These are phyloP conservation scores for Pediacus dermestoides DNA, from an alignment of 2,888 invertebrate genomes.

Conservation along the genomic window DNA sequence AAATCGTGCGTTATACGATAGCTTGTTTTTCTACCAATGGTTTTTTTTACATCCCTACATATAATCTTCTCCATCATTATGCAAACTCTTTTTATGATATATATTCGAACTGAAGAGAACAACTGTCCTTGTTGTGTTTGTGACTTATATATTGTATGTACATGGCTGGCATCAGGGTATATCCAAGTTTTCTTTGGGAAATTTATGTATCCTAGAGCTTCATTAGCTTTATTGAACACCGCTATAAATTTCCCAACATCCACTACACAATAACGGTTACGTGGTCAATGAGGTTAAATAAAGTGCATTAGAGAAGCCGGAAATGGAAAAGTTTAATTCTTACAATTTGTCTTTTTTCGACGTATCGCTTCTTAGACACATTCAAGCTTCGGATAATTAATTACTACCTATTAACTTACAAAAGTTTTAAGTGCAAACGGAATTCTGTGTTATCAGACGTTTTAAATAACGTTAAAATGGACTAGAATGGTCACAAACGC, in stretches of 20 bases:
- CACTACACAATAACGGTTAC: conserved; percentile 46
- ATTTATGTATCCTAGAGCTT: conserved; percentile 46
- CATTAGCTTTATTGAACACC: conserved; percentile 50
- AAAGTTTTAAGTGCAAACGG: conserved; percentile 17
- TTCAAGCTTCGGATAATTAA: conserved; percentile 33
- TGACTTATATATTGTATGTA: conserved; percentile 30
- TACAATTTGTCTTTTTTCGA: conserved; percentile 42
- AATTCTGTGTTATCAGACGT: conserved; percentile 8
- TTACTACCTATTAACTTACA: conserved; percentile 29
- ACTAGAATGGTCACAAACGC: too few species aligned
- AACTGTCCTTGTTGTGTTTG: conserved; percentile 29
- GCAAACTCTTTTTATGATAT: conserved; percentile 26
- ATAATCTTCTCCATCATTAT: conserved; percentile 26
- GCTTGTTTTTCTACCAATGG: conserved; percentile 20
- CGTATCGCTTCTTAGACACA: conserved; percentile 35
- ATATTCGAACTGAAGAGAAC: conserved; percentile 8
- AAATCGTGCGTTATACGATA: conserved; percentile 19
- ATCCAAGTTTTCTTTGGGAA: conserved; percentile 33
- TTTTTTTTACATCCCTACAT: conserved; percentile 16
- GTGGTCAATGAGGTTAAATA: conserved; percentile 48
- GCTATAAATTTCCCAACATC: conserved; percentile 45
- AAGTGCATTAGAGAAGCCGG: conserved; percentile 43
- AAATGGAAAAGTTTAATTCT: conserved; percentile 47
- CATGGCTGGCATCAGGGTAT: conserved; percentile 23
- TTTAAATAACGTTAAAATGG: too few species aligned